phyloP scores from a whole-genome alignment of 2,888 invertebrate species.

The Drosophila prolongata region DNA sequence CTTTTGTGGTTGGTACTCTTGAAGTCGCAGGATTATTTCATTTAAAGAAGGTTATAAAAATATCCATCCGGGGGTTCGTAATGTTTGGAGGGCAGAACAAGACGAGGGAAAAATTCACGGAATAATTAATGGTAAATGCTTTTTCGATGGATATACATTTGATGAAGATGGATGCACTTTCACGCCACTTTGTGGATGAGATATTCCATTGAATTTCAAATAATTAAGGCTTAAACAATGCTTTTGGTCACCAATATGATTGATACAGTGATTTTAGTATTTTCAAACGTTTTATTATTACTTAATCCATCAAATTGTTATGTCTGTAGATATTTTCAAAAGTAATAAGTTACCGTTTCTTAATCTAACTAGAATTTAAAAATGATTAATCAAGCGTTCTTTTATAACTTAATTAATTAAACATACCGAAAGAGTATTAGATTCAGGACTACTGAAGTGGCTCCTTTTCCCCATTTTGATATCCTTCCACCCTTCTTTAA shows the following conservation, averaged over 20 bases:
- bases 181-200: neutral
- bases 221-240: slow-evolving; percentile 1
- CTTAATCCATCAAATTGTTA: neutral
- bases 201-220: neutral
- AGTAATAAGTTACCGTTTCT: no score
- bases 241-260: slow-evolving; percentile 3
- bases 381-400: neutral
- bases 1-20: slow-evolving; percentile 20
- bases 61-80: neutral
- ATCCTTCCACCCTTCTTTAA: slow-evolving; percentile 10
- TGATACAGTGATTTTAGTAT: neutral
- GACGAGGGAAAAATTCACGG: neutral
- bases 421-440: neutral
- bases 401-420: neutral
- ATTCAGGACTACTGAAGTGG: neutral
- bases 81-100: neutral
- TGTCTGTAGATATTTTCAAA: neutral
- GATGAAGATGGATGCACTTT: slow-evolving; percentile 32
- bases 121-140: slow-evolving; percentile 37
- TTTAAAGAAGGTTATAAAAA: slow-evolving; percentile 17
- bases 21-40: slow-evolving; percentile 12
- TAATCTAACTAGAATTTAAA: no score
- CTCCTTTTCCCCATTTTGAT: neutral
- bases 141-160: slow-evolving; percentile 26
- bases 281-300: neutral